A percentile compares a stretch with the other conserved stretches of the same genome.
Evolutionary conservation across 2,888 invertebrate genomes (phyloP).

Genomic region (Xestia ashworthii): DNA sequence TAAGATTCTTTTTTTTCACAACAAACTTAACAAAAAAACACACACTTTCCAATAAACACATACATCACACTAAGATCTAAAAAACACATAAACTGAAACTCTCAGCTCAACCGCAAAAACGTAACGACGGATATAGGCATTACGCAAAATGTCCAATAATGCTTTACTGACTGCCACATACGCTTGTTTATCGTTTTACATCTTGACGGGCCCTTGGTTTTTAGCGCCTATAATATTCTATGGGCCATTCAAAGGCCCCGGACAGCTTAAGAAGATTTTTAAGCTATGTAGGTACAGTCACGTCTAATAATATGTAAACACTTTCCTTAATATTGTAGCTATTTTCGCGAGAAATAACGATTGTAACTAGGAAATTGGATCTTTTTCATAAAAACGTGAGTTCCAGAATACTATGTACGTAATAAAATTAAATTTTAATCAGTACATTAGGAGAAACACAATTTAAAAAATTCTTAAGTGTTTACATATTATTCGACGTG

Average conservation of each 20-base stretch:
- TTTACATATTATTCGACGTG: no score
- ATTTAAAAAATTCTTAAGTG: no score
- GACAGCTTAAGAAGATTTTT: slow-evolving; percentile 45
- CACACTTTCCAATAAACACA: not conserved
- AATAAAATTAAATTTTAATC: no score
- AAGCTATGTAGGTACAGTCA: slow-evolving; percentile 11
- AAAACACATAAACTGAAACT: slow-evolving; percentile 25
- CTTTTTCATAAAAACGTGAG: no score
- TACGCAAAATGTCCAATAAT: slow-evolving; percentile 58
- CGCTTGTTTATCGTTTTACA: slow-evolving; percentile 58
- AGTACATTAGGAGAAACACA: no score
- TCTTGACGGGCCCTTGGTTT: slow-evolving; percentile 57
- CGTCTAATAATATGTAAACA: no score
- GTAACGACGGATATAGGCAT: slow-evolving; percentile 47
- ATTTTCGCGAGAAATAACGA: no score
- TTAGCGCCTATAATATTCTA: slow-evolving; percentile 61
- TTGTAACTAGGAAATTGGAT: no score
- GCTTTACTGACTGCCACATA: slow-evolving; percentile 54
- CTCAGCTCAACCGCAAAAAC: slow-evolving; percentile 11
- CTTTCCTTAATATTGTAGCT: no score
- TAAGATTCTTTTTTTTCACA: not conserved
- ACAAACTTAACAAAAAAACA: slow-evolving; percentile 4
- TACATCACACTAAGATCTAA: slow-evolving; percentile 13
- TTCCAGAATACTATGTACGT: no score
- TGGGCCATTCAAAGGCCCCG: slow-evolving; percentile 40